These are phyloP conservation scores for Halcyon senegalensis DNA, from an alignment of 2,113 vertebrate genomes.

Conservation along the genomic window DNA sequence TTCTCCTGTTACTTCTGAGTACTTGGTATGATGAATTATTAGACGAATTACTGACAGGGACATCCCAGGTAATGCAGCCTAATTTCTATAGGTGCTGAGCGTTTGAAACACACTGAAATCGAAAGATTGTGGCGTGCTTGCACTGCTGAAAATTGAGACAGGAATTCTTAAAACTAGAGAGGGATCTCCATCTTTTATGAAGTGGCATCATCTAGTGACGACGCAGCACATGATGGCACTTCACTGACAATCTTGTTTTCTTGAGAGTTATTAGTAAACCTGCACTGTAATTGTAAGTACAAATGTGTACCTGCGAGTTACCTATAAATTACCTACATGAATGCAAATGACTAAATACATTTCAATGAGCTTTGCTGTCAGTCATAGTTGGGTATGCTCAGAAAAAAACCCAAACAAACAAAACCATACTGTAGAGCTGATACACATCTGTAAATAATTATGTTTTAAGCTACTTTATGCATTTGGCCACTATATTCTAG, in stretches of 20 bases:
- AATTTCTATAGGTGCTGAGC: background rate
- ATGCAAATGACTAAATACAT: background rate
- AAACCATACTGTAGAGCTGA: background rate
- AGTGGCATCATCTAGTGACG: background rate
- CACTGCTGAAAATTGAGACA: background rate
- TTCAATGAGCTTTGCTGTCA: slow-evolving; percentile 28
- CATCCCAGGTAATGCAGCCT: background rate
- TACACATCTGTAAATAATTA: background rate
- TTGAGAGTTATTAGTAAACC: background rate
- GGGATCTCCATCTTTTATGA: background rate
- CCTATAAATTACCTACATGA: background rate
- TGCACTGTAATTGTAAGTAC: background rate
- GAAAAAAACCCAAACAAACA: background rate
- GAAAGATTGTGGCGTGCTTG: background rate
- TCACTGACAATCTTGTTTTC: background rate
- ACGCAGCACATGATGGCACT: background rate
- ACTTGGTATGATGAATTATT: background rate
- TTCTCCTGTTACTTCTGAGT: background rate
- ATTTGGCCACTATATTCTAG: background rate
- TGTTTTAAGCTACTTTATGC: background rate
- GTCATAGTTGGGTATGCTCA: background rate
- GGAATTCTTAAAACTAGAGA: background rate
- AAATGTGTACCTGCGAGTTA: background rate
- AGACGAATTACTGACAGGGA: background rate
- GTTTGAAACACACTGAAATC: background rate